Conservation (phyloP, 2,797 vertebrate genomes). For the Macropus fuliginosus region DNA sequence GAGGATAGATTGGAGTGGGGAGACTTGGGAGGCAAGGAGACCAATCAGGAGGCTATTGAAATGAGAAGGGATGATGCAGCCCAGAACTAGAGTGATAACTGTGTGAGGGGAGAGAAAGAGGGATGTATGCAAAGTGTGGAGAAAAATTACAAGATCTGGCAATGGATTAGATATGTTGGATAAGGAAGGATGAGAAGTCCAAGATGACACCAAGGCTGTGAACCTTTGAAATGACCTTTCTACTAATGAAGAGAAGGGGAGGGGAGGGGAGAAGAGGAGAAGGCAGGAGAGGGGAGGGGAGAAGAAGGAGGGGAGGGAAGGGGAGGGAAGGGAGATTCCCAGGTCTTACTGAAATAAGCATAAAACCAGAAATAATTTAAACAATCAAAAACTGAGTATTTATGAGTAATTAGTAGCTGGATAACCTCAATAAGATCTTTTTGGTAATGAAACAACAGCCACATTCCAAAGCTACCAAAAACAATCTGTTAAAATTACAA, state of each 20-base stretch:
- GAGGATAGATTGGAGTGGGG: too few species aligned
- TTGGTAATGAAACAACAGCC: conserved; percentile 11
- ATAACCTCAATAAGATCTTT: conserved; percentile 37
- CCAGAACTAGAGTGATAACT: too few species aligned
- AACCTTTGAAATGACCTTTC: background rate
- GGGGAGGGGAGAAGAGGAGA: background rate
- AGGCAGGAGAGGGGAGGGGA: background rate
- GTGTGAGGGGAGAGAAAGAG: too few species aligned
- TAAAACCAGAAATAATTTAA: conserved; percentile 35
- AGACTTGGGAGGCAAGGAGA: too few species aligned
- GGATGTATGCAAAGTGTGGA: too few species aligned
- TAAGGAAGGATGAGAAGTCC: background rate
- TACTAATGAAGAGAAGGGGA: background rate
- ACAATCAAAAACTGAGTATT: conserved; percentile 53
- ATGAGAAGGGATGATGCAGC: too few species aligned
- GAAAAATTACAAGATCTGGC: too few species aligned
- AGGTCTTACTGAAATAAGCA: conserved; percentile 15
- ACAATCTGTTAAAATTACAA: conserved; percentile 40
- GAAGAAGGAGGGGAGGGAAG: too few species aligned
- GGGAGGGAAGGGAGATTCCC: background rate
- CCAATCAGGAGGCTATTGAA: too few species aligned
- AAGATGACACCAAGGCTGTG: too few species aligned
- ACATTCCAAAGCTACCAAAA: conserved; percentile 11
- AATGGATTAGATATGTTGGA: too few species aligned
- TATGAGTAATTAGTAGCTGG: conserved; percentile 21